Base-by-base conservation (phyloP, 2,888 invertebrate species). In the Pyrochroa serraticornis region DNA sequence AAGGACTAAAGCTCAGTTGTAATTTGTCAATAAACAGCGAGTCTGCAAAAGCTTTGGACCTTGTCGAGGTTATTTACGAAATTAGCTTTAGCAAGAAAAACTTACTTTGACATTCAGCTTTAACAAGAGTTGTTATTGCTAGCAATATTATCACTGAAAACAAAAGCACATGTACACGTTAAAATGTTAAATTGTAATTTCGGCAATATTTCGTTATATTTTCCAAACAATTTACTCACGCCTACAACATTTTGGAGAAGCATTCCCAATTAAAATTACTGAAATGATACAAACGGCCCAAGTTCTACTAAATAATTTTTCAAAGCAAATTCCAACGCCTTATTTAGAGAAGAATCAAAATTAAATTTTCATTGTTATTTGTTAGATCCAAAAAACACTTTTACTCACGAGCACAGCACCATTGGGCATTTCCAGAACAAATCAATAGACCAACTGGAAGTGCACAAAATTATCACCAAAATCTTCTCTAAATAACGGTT, bases 81-180 rank as follows among this genome's bases (percentile, higher is more conserved):
- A 6, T 9, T 35, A 10, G 14, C 14, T 5, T 22, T 36, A 42
- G 37, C 46, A 52, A 58, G 41, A 54, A 50, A 67, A 71, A 77
- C 84, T 84, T 84, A 84, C 84, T 84, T 82, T 84, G 84, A 76
- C 84, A 84, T 81, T 84, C 84, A 76, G 83, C 84, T 73, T 77
- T 76, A 73, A 77, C 75, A 75, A 77, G 71, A 65, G 76, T 72
- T 68, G 76, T 75, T 77, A 79, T 75, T 73, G 78, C 75, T 77
- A 79, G 72, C 74, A 77, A 74, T 73, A 77, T 72, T 74, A 77
- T 72, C 74, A 74, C 77, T 77, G 76, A 71, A 77, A 78, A 71
- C 72, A 65, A 72, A 72, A 47, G 10, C 32, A 48, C 22, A 58
- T 22, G 52, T 33, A 9, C 32, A 38, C 44, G 38, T 42, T 68